Evolutionary conservation across 2,797 vertebrate species (phyloP).

Genomic region (Sebastiscus tertius): DNA sequence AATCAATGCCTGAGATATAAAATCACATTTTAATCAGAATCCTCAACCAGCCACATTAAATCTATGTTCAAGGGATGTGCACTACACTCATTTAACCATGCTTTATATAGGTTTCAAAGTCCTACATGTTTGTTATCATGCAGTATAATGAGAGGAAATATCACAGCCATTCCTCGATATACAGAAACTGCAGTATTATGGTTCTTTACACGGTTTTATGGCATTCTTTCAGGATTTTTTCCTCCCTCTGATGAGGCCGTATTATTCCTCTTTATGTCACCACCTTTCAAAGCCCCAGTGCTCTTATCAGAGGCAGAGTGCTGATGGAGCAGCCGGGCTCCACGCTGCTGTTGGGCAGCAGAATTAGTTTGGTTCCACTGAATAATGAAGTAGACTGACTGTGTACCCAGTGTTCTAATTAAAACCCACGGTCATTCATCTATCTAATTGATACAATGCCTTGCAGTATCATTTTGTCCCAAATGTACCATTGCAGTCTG

Average conservation of each 20-base stretch:
- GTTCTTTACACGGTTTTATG: constrained; percentile 8
- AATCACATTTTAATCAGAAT: constrained; percentile 1
- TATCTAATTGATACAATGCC: constrained; percentile 93
- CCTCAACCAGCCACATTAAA: not conserved
- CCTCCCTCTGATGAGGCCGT: constrained; percentile 34
- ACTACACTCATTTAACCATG: not conserved
- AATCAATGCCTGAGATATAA: constrained; percentile 13
- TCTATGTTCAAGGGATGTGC: not conserved
- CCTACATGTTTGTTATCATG: not conserved
- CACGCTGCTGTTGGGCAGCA: constrained; percentile 70
- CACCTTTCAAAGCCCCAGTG: constrained; percentile 53
- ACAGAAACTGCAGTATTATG: not conserved
- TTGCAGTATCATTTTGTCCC: constrained; percentile 90
- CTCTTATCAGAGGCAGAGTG: constrained; percentile 76
- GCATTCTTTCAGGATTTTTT: constrained; percentile 3
- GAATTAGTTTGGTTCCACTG: constrained; percentile 82
- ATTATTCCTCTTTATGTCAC: constrained; percentile 57
- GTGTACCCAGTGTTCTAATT: constrained; percentile 92
- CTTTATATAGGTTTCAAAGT: not conserved
- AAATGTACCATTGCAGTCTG: constrained; percentile 82
- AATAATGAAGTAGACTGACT: constrained; percentile 86
- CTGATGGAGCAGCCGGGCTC: constrained; percentile 79
- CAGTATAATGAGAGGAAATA: not conserved
- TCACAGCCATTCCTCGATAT: not conserved
- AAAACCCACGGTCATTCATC: constrained; percentile 91